phyloP scores from a whole-genome alignment of 2,888 invertebrate genomes.

The Mantis religiosa region DNA sequence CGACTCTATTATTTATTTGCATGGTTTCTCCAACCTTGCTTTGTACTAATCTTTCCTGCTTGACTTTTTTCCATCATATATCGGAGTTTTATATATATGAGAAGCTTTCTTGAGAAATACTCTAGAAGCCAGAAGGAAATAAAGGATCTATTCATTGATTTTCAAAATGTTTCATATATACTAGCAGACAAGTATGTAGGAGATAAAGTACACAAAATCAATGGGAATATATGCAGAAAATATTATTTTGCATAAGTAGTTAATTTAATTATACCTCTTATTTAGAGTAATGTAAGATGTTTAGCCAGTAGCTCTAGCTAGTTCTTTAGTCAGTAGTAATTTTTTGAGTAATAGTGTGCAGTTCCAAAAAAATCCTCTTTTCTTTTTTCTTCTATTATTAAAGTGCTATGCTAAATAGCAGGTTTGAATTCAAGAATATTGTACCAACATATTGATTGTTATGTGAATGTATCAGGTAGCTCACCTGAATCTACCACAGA shows the following conservation, averaged over 20 bases:
- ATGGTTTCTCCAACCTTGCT: too few relatives aligned
- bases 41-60: too few relatives aligned
- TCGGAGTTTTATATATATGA: too few relatives aligned
- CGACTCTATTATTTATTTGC: too few relatives aligned
- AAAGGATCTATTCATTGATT: too few relatives aligned
- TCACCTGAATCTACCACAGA: too few relatives aligned
- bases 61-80: too few relatives aligned
- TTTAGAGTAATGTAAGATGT: neutral
- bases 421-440: neutral
- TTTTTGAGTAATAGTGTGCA: neutral
- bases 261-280: neutral
- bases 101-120: too few relatives aligned
- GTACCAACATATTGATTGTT: neutral
- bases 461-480: neutral
- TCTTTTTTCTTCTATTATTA: neutral
- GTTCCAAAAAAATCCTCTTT: neutral
- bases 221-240: neutral
- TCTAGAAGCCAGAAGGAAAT: too few relatives aligned
- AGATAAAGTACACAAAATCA: neutral
- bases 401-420: neutral
- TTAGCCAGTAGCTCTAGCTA: neutral
- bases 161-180: too few relatives aligned
- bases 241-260: neutral
- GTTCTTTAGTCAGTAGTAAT: neutral
- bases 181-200: too few relatives aligned